Evolutionary conservation across 1,140 invertebrate species (phyloP).

Genomic region (Lasaia peninsularis): DNA sequence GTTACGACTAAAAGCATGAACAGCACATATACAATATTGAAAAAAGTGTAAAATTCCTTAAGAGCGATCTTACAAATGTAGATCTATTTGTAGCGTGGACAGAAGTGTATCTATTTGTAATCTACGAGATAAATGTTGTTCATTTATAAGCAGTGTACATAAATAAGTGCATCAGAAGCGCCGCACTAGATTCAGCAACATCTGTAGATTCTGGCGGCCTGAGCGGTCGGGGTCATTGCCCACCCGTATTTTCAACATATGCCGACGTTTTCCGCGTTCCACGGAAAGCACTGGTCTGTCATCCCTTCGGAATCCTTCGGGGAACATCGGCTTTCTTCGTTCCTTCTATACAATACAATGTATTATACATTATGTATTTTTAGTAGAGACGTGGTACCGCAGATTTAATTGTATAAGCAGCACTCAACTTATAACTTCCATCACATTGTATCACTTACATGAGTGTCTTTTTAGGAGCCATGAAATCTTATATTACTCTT

Average conservation of each 20-base stretch:
- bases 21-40: too few relatives aligned
- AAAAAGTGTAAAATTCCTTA: not conserved
- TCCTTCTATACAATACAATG: conserved; percentile 29
- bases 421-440: conserved; percentile 2
- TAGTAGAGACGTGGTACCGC: conserved; percentile 14
- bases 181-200: conserved; percentile 65
- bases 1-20: not conserved
- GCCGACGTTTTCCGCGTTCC: conserved; percentile 74
- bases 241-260: conserved; percentile 74
- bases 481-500: not conserved
- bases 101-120: conserved; percentile 21
- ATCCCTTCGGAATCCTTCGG: conserved; percentile 63
- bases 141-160: conserved; percentile 34
- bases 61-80: not conserved
- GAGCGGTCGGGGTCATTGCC: conserved; percentile 70
- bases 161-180: conserved; percentile 59
- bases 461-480: not conserved
- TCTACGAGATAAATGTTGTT: conserved; percentile 32
- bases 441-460: not conserved
- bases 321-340: conserved; percentile 44
- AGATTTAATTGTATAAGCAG: conserved; percentile 20
- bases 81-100: not conserved
- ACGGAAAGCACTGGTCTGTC: conserved; percentile 66
- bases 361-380: conserved; percentile 19
- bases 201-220: conserved; percentile 63